Evolutionary conservation across 2,113 vertebrate genomes (phyloP).

Genomic region (Nibea coibor): DNA sequence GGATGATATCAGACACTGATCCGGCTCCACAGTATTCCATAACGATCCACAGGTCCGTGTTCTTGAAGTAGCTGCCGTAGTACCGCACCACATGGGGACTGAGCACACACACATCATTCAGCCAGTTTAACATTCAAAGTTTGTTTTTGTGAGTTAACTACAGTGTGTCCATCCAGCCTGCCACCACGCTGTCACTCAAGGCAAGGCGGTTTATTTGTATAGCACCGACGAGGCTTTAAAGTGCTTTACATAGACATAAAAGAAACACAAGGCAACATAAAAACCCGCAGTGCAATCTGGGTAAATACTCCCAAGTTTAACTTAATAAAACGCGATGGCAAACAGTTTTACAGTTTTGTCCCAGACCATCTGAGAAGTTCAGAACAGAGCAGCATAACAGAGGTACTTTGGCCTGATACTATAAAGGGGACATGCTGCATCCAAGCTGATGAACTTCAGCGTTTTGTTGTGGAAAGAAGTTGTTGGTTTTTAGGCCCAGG

Average conservation of each 20-base stretch:
- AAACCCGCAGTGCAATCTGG: background rate
- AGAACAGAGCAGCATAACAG: too few relatives aligned
- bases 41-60: slow-evolving; percentile 97
- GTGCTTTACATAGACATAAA: too few relatives aligned
- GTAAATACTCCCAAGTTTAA: background rate
- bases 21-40: slow-evolving; percentile 97
- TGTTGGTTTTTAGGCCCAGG: too few relatives aligned
- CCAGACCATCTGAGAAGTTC: too few relatives aligned
- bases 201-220: too few relatives aligned
- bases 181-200: background rate
- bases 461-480: too few relatives aligned
- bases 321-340: background rate
- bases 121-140: background rate
- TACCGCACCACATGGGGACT: slow-evolving; percentile 94
- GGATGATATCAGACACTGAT: slow-evolving; percentile 94
- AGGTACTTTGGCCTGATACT: too few relatives aligned
- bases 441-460: too few relatives aligned
- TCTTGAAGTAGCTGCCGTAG: slow-evolving; percentile 97
- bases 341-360: too few relatives aligned
- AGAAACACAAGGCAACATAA: background rate
- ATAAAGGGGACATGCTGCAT: too few relatives aligned
- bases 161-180: background rate
- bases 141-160: background rate
- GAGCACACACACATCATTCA: slow-evolving; percentile 8
- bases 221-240: background rate